Conservation (phyloP, 2,888 invertebrate genomes). For the Melinaea marsaeus region DNA sequence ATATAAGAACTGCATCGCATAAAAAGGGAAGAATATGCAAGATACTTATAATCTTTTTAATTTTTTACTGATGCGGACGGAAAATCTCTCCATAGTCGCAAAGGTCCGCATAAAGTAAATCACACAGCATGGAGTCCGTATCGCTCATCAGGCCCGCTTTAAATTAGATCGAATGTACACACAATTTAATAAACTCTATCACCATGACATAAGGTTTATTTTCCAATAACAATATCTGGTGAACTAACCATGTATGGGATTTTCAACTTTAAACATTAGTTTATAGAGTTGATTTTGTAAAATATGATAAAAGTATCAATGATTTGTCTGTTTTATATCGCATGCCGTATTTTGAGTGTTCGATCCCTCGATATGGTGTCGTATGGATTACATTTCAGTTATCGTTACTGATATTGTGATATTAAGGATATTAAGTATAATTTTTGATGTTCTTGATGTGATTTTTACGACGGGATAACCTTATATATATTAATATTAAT, state of each 20-base stretch:
- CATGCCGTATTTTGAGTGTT: constrained; percentile 27
- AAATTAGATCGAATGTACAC: constrained; percentile 56
- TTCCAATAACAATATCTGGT: neutral
- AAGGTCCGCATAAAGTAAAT: constrained; percentile 47
- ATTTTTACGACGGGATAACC: neutral
- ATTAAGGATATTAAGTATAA: neutral
- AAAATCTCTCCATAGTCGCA: constrained; percentile 6
- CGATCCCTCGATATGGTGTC: constrained; percentile 16
- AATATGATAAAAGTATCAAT: constrained; percentile 39
- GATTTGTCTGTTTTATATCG: constrained; percentile 54
- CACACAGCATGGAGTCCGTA: constrained; percentile 59
- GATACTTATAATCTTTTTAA: constrained; percentile 3
- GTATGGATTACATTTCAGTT: constrained; percentile 7
- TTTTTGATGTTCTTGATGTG: neutral
- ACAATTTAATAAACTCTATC: neutral
- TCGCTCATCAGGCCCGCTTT: constrained; percentile 49
- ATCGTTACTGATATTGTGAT: constrained; percentile 4
- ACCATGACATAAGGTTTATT: constrained; percentile 1
- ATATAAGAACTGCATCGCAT: neutral
- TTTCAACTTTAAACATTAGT: neutral
- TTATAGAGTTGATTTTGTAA: constrained; percentile 17
- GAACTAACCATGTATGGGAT: neutral
- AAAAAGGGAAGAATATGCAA: neutral
- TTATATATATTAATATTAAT: neutral
- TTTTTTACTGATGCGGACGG: constrained; percentile 6